phyloP scores from a whole-genome alignment of 2,888 invertebrate genomes.

The Megastigmus dorsalis region DNA sequence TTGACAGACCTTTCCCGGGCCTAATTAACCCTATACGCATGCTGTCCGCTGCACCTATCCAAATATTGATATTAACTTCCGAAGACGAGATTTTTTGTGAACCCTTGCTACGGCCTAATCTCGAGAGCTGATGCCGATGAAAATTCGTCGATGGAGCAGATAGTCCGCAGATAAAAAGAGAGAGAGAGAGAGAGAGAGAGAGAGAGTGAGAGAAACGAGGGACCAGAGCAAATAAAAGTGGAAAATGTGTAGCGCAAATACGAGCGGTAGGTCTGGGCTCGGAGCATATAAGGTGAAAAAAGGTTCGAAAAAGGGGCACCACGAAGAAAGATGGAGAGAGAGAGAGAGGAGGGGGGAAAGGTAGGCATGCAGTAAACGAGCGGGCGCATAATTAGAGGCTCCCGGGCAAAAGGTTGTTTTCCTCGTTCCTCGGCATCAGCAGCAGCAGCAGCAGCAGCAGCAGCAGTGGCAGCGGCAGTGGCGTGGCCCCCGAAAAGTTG shows the following conservation, averaged over 20 bases:
- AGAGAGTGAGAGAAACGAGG: not conserved
- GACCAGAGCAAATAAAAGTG: too few relatives aligned
- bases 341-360: not conserved
- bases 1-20: not conserved
- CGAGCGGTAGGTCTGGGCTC: too few relatives aligned
- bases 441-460: too few relatives aligned
- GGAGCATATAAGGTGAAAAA: not conserved
- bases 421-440: too few relatives aligned
- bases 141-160: constrained; percentile 12
- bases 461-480: too few relatives aligned
- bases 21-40: not conserved
- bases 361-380: constrained; percentile 2
- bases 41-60: not conserved
- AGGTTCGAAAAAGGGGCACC: not conserved
- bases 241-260: not conserved
- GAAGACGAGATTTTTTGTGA: not conserved
- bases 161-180: not conserved
- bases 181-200: not conserved
- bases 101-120: constrained; percentile 7
- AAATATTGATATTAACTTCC: not conserved
- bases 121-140: not conserved
- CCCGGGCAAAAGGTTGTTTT: not conserved
- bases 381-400: constrained; percentile 19
- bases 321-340: too few relatives aligned
- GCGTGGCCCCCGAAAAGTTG: constrained; percentile 3